Evolutionary conservation across 1,140 invertebrate species (phyloP).

Genomic region (Cotesia glomerata): DNA sequence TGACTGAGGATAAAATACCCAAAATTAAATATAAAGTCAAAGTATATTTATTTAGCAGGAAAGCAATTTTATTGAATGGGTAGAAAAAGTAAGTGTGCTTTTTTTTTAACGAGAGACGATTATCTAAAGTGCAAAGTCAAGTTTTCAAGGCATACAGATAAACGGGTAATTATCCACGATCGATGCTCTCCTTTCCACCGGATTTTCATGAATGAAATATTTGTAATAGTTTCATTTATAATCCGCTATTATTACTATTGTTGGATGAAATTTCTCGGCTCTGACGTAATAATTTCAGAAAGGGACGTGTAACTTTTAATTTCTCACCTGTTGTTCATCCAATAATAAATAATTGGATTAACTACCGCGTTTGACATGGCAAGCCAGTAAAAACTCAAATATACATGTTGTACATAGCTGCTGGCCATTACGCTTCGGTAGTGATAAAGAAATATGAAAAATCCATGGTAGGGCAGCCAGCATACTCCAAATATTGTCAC

Average conservation of each 20-base stretch:
- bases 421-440: conserved; percentile 74
- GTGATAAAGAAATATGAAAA: conserved; percentile 85
- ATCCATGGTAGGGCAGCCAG: conserved; percentile 89
- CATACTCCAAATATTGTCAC: conserved; percentile 86
- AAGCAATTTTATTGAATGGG: too few species aligned
- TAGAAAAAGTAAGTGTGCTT: not conserved
- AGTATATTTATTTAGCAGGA: not conserved
- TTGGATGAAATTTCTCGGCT: not conserved
- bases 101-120: not conserved
- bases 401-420: conserved; percentile 80
- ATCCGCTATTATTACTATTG: too few species aligned
- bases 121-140: conserved; percentile 11
- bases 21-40: not conserved
- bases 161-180: not conserved
- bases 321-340: conserved; percentile 82
- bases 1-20: too few species aligned
- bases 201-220: too few species aligned
- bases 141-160: not conserved
- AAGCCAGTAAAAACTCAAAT: conserved; percentile 86
- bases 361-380: conserved; percentile 93
- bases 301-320: not conserved
- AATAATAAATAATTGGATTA: conserved; percentile 91
- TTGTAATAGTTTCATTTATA: too few species aligned
- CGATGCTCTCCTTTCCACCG: not conserved
- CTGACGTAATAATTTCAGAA: not conserved